Conservation (phyloP, 2,113 vertebrate species). For the Rallus limicola region DNA sequence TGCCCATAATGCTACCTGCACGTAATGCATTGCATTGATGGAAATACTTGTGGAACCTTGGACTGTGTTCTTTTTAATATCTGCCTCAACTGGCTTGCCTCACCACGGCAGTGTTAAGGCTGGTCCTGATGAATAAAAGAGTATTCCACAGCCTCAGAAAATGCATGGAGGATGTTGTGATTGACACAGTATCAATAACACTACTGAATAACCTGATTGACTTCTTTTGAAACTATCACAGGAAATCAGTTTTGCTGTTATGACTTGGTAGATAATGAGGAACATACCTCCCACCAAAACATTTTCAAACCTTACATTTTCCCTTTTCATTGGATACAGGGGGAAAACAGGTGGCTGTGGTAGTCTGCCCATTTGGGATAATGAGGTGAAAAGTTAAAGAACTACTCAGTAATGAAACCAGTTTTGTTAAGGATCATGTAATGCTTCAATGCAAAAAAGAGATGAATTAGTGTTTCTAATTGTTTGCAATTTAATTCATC, state of each 20-base stretch:
- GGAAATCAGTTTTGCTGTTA: constrained; percentile 30
- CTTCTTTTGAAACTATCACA: constrained; percentile 2
- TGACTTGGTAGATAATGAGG: constrained; percentile 25
- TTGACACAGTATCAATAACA: constrained; percentile 33
- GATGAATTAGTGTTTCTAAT: neutral
- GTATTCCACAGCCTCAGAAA: too few species aligned
- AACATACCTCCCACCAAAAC: neutral
- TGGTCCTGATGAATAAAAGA: too few species aligned
- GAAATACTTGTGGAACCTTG: neutral
- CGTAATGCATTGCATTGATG: neutral
- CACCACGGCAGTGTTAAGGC: too few species aligned
- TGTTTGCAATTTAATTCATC: neutral
- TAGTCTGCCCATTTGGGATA: neutral
- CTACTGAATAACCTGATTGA: neutral
- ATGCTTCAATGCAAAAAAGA: neutral
- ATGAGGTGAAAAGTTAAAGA: neutral
- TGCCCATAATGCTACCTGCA: neutral
- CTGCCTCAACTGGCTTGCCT: neutral
- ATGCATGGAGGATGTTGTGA: neutral
- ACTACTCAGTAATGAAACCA: neutral
- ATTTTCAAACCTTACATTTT: neutral
- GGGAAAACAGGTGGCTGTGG: neutral
- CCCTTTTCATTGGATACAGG: neutral
- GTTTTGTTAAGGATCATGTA: neutral
- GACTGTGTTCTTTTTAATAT: neutral